A percentile compares a stretch with the other conserved stretches of the same genome.
phyloP scores from a whole-genome alignment of 53 echinoderm and acorn worm species.

The Pentamera pediparva region DNA sequence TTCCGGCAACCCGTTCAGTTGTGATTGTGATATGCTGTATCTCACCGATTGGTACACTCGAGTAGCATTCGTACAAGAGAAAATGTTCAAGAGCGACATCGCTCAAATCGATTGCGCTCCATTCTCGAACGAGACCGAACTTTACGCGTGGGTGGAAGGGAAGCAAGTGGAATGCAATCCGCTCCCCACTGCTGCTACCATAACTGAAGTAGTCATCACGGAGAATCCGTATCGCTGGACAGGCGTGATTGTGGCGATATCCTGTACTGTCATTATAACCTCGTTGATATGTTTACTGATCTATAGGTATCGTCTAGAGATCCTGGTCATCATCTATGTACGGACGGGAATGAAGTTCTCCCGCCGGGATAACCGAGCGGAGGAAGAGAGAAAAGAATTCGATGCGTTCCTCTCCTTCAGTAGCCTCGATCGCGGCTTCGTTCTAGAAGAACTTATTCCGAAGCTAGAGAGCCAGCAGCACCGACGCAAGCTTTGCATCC shows the following conservation, averaged over 20 bases:
- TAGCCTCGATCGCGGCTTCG: conserved; percentile 49
- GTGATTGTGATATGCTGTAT: conserved; percentile 1
- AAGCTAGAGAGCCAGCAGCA: conserved; percentile 48
- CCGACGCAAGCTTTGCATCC: conserved; percentile 51
- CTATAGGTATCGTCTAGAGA: conserved; percentile 27
- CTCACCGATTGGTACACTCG: conserved; percentile 7
- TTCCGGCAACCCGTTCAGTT: conserved; percentile 12
- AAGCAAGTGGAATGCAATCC: neutral
- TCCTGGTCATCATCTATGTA: conserved; percentile 49
- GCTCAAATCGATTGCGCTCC: neutral
- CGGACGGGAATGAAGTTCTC: conserved; percentile 18
- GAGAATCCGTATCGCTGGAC: neutral
- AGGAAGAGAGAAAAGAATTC: conserved; percentile 35
- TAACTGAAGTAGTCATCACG: neutral
- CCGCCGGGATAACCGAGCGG: neutral
- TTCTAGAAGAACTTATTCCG: conserved; percentile 43
- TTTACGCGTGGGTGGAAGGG: conserved; percentile 4
- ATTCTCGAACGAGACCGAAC: conserved; percentile 17
- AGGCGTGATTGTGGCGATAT: neutral
- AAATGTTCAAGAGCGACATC: neutral
- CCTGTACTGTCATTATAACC: neutral
- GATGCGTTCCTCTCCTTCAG: conserved; percentile 75
- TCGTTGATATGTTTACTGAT: neutral
- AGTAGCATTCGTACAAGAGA: neutral
- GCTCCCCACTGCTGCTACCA: neutral